Evolutionary conservation across 2,888 invertebrate genomes (phyloP).

Genomic region (Bombylius major): DNA sequence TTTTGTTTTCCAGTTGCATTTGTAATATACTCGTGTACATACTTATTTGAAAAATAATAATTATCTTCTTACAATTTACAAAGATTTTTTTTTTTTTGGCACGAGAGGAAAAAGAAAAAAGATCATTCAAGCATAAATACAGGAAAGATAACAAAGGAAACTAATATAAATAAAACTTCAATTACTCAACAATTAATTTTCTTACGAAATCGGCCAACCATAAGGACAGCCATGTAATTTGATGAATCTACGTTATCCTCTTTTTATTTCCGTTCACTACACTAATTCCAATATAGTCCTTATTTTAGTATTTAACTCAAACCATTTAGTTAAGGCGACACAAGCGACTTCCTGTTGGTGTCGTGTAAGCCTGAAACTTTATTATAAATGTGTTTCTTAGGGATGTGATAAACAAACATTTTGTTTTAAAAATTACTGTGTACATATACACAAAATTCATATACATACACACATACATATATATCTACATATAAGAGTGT

Average conservation of each 20-base stretch:
- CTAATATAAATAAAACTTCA: constrained; percentile 38
- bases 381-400: constrained; percentile 6
- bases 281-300: background rate
- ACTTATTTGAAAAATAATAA: too few species aligned
- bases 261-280: constrained; percentile 1
- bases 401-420: constrained; percentile 3
- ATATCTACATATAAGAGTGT: too few species aligned
- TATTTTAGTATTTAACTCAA: background rate
- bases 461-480: too few species aligned
- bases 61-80: too few species aligned
- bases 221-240: constrained; percentile 23
- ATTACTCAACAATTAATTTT: constrained; percentile 39
- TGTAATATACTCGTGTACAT: too few species aligned
- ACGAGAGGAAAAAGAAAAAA: too few species aligned
- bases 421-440: background rate
- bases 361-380: constrained; percentile 6
- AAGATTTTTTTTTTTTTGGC: too few species aligned
- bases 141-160: constrained; percentile 22
- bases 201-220: constrained; percentile 32
- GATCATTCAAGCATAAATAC: too few species aligned
- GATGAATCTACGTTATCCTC: constrained; percentile 11
- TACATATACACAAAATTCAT: background rate
- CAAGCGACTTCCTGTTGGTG: constrained; percentile 15
- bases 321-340: constrained; percentile 14
- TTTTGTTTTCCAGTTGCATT: too few species aligned